Evolutionary conservation across 2,797 vertebrate genomes (phyloP), one percentile per base, ranked within the genome.

Genomic region (Hypotaenidia okinawae): DNA sequence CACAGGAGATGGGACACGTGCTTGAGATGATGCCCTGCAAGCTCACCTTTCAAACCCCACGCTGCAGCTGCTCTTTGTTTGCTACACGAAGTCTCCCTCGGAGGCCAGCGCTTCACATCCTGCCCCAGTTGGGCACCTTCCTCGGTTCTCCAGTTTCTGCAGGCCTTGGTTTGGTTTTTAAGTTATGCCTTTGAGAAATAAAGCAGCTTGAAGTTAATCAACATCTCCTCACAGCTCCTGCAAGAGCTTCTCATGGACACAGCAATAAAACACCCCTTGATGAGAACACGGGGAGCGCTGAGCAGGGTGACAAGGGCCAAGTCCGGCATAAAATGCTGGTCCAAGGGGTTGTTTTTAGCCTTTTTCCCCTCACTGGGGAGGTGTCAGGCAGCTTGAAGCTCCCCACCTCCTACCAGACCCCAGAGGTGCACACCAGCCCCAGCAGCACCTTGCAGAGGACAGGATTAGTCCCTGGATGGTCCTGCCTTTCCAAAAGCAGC

Each of bases 1-100:
- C 7, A 4, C 32, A 16, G 28, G 21, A 78, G n/a, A 25, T 1
- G 1, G 33, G 54, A 33, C 1, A 1, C 33, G 23, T 0, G 4
- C 6, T 39, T 22, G 9, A 55, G 35, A 43, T 0, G 23, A 18
- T 30, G n/a, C 37, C 37, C 45, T 22, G 17, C 35, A 28, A 59
- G 16, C 7, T 30, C 9, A 5, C 58, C 33, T 58, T 30, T 16
- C 45, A 25, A 55, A 30, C 7, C 49, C 43, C 19, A 25, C 62
- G 17, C 43, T 1, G 4, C 62, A 33, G 76, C 69, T 69, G 57
- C 51, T 85, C 88, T 61, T 66, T 37, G 16, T 83, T 76, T 66
- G 88, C 59, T 47, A 28, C 37, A 4, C 5, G 68, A 55, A 68
- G 13, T 11, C 63, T 69, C 43, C 39, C 22, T 43, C 69, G 12